A percentile compares a stretch with the other conserved stretches of the same genome.
phyloP scores from a whole-genome alignment of 1,140 invertebrate genomes.

The Neuroterus valhalla region DNA sequence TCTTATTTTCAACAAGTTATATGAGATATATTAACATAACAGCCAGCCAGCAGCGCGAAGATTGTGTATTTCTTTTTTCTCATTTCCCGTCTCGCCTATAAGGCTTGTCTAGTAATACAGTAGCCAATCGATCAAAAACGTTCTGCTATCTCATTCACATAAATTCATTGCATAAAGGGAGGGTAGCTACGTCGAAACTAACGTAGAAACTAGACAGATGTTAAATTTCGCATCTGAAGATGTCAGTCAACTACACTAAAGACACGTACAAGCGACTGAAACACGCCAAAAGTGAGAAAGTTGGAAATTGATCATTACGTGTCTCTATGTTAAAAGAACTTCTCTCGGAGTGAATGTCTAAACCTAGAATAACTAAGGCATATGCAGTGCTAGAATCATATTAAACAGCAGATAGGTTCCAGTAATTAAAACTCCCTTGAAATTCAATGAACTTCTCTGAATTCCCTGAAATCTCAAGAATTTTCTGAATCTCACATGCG shows the following conservation, averaged over 20 bases:
- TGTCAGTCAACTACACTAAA: constrained; percentile 20
- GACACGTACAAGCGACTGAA: constrained; percentile 28
- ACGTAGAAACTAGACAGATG: constrained; percentile 4
- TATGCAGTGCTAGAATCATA: no score
- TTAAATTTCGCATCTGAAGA: neutral
- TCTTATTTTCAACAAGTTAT: constrained; percentile 67
- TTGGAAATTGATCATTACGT: neutral
- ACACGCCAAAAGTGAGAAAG: constrained; percentile 15
- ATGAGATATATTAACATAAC: constrained; percentile 72
- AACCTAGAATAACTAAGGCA: no score
- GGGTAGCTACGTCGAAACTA: neutral
- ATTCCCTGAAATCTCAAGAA: no score
- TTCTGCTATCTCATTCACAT: neutral
- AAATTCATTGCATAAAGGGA: neutral
- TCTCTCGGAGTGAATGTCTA: no score
- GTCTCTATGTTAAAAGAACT: no score
- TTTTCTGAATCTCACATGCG: no score
- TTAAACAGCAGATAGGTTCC: no score
- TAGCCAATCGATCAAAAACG: constrained; percentile 12
- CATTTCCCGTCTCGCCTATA: constrained; percentile 2
- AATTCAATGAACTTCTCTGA: no score
- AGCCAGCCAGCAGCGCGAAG: constrained; percentile 73
- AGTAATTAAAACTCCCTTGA: no score
- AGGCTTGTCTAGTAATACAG: neutral
- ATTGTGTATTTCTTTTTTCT: constrained; percentile 40